Evolutionary conservation across 2,888 invertebrate species (phyloP), one percentile per base, ranked within the genome.

Genomic region (Tenthredo notha): DNA sequence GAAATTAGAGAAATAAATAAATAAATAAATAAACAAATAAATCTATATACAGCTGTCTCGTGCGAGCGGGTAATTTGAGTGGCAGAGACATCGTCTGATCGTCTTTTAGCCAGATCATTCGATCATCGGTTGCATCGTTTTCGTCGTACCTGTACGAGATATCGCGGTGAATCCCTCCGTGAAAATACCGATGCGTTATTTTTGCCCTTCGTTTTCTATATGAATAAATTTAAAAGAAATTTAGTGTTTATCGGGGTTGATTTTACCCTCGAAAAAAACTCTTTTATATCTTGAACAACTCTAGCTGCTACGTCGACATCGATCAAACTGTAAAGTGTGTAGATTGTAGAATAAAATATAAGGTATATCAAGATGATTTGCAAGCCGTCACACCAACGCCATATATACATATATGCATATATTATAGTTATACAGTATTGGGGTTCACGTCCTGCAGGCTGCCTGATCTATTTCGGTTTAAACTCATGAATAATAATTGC

Each of bases 401-500:
- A 33, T 67, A 74, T n/a, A 74, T n/a, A 54, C 54, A 54, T 54
- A 40, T n/a, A 74, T 74, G 43, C 10, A 74, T 74, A 74, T 47
- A 74, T 47, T 74, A 74, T 47, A 18, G 50, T 29, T 61, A 65
- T 61, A 37, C 65, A 58, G 12, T 29, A 21, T 80, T 7, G 61
- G 58, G 58, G 21, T 61, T 61, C 12, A 80, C 40, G 67, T 67
- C 67, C 67, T 25, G 18, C 83, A 29, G n/a, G 3, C 47, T 47
- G 83, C 67, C 47, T 47, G 83, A 83, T 83, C 83, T 70, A 70
- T 83, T 83, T 70, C 67, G 43, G 67, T 83, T 83, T 70, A 33
- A 70, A 83, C 70, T 83, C 67, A 83, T 83, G 83, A 83, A 83
- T 83, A 83, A 83, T 83, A 83, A 83, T 83, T 67, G 47, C 50